Percentiles rank a stretch among this genome's conserved stretches.
These are phyloP conservation scores for Meiosimyza platycephala DNA, from an alignment of 2,888 invertebrate genomes.

Conservation along the genomic window DNA sequence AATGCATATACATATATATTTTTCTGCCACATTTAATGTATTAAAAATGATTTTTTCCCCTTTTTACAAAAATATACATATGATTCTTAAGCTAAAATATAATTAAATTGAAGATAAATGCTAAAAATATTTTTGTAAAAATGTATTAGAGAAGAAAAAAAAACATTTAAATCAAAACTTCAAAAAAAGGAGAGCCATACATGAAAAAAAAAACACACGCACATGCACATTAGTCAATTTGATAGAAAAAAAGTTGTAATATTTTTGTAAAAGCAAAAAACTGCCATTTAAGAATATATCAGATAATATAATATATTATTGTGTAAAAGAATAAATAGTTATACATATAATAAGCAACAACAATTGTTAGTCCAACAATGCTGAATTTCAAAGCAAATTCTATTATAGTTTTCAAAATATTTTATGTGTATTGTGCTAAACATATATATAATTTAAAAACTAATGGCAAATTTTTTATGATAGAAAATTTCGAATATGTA, in stretches of 20 bases:
- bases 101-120: conserved; percentile 37
- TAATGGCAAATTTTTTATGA: too few species aligned
- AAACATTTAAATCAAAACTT: conserved; percentile 10
- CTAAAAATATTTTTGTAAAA: conserved; percentile 33
- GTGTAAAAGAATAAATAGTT: neutral
- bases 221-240: conserved; percentile 17
- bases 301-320: conserved; percentile 18
- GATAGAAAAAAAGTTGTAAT: conserved; percentile 32
- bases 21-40: conserved; percentile 6
- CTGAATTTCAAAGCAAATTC: neutral
- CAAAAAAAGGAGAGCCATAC: conserved; percentile 10
- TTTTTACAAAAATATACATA: neutral
- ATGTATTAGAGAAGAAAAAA: conserved; percentile 19
- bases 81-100: conserved; percentile 2
- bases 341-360: conserved; percentile 6
- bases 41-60: neutral
- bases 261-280: conserved; percentile 35
- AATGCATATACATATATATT: conserved; percentile 8
- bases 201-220: conserved; percentile 28
- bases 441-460: too few species aligned
- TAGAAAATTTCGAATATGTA: too few species aligned
- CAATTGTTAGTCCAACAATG: conserved; percentile 29
- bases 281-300: conserved; percentile 27
- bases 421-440: too few species aligned
- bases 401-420: too few species aligned